Evolutionary conservation across 2,888 invertebrate species (phyloP).

Genomic region (Aethes cnicana): DNA sequence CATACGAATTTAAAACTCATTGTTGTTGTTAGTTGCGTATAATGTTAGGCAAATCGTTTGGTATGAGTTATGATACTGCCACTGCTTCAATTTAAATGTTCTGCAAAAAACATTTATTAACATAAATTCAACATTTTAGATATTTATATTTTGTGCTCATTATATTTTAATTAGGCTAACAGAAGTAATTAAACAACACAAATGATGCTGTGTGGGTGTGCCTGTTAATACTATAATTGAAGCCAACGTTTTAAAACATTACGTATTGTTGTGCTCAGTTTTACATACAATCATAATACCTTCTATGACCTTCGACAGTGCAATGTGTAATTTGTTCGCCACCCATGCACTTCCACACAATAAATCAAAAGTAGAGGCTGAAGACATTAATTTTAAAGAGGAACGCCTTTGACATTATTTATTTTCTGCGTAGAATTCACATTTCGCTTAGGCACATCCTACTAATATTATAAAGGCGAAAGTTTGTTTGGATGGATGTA

Average conservation of each 20-base stretch:
- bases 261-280: neutral
- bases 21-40: too few species aligned
- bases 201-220: constrained; percentile 11
- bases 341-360: constrained; percentile 4
- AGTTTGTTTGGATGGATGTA: too few species aligned
- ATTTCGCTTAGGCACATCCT: too few species aligned
- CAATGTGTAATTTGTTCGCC: neutral
- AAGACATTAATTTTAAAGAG: too few species aligned
- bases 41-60: too few species aligned
- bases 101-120: too few species aligned
- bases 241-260: constrained; percentile 1
- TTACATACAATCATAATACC: neutral
- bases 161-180: constrained; percentile 26
- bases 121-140: too few species aligned
- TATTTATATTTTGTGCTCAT: constrained; percentile 5
- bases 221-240: constrained; percentile 22
- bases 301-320: neutral
- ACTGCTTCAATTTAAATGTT: neutral
- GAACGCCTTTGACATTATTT: too few species aligned
- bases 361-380: constrained; percentile 3
- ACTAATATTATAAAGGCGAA: too few species aligned
- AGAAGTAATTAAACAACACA: constrained; percentile 24
- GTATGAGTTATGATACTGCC: too few species aligned
- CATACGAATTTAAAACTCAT: too few species aligned
- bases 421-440: too few species aligned